A percentile compares a stretch with the other conserved stretches of the same genome.
phyloP scores from a whole-genome alignment of 2,888 invertebrate species.

The Oxystoma pomonae region DNA sequence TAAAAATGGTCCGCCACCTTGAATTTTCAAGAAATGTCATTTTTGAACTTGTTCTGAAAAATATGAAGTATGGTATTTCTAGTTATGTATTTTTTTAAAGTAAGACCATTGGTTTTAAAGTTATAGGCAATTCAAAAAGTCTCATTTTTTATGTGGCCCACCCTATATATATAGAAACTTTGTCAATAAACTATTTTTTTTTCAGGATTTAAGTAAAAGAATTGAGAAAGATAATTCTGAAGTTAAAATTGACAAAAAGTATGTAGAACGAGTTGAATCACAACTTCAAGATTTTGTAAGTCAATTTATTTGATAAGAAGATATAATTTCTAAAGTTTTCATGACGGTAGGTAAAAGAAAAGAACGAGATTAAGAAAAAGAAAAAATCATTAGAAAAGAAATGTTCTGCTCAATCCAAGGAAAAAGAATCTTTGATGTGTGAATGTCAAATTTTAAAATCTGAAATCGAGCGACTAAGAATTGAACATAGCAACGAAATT shows the following conservation, averaged over 20 bases:
- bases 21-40: no score
- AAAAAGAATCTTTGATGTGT: constrained; percentile 21
- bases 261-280: constrained; percentile 27
- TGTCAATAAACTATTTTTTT: constrained; percentile 5
- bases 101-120: no score
- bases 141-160: no score
- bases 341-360: constrained; percentile 16
- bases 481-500: no score
- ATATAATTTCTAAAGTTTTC: background rate
- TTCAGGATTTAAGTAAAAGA: constrained; percentile 9
- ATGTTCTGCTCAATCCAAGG: constrained; percentile 7
- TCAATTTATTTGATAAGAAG: background rate
- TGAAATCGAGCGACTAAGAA: no score
- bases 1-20: no score
- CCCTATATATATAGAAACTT: background rate
- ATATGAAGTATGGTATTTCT: no score
- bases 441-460: constrained; percentile 5
- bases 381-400: constrained; percentile 26
- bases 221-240: constrained; percentile 20
- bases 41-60: no score
- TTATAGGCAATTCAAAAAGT: no score
- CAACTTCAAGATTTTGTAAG: constrained; percentile 27
- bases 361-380: constrained; percentile 16
- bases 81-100: no score
- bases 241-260: constrained; percentile 24